Evolutionary conservation across 1,140 invertebrate genomes (phyloP), one percentile per base, ranked within the genome.

Genomic region (Hycleus cichorii): DNA sequence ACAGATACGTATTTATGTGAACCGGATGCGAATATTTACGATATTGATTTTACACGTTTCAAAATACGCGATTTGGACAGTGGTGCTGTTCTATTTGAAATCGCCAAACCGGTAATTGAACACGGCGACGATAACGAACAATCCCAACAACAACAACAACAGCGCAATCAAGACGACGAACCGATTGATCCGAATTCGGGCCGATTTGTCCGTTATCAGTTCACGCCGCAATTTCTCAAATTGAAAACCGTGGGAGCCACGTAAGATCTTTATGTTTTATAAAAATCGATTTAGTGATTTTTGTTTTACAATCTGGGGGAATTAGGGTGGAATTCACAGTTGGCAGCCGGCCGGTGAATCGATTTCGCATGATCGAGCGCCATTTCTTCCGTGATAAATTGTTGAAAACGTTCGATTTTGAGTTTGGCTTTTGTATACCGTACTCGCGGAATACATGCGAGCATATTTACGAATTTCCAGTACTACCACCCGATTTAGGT

Each of bases 401-500:
- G 45, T 79, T 99, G 8, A 99, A 99, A 78, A 96, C 91, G n/a
- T 99, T 98, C 78, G 96, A 99, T 74, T 99, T 99, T 83, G 93
- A 98, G 74, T 99, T 99, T 83, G 95, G 95, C 45, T 99, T 97
- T 76, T 98, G 95, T 71, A 98, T 99, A 77, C 96, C 96, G 27
- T 92, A 95, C 73, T 97, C 93, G 60, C 87, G 88, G 69, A 99
- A 98, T 73, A 96, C 95, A 4, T 97, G 95, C 74, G 96, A 99
- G 79, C 96, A 98, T 76, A 98, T 99, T 76, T 99, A 99, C 76
- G 93, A 98, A 76, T 98, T 99, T 81, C 96, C 96, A 40, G 82
- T 86, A 48, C 78, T 99, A 61, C 84, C 87, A 64, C 77, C 85
- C 46, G 87, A 94, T 71, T 77, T 95, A 69, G 88, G 95, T 98